Conservation (phyloP, 2,888 invertebrate species). For the Iphiclides podalirius region DNA sequence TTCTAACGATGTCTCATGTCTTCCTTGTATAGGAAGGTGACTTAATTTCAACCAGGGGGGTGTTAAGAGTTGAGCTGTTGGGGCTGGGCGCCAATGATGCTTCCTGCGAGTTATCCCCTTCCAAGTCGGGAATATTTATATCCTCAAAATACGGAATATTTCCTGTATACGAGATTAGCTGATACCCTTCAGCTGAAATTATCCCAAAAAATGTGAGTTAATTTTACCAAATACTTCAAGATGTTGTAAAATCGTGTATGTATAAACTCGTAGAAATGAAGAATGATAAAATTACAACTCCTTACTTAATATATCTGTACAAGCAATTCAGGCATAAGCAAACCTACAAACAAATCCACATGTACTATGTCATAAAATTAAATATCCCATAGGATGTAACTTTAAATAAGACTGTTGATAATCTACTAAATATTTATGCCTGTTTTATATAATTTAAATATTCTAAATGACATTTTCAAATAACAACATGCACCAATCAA, state of each 20-base stretch:
- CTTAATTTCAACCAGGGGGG: slow-evolving; percentile 55
- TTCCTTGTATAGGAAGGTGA: slow-evolving; percentile 56
- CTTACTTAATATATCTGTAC: neutral
- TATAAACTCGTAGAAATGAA: neutral
- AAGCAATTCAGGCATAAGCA: neutral
- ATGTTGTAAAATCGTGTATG: too few relatives aligned
- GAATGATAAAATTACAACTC: neutral
- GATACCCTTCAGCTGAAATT: slow-evolving; percentile 77
- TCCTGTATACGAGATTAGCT: slow-evolving; percentile 78
- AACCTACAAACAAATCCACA: neutral
- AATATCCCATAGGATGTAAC: too few relatives aligned
- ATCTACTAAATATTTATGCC: neutral
- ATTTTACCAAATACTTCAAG: slow-evolving; percentile 1
- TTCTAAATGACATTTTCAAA: neutral
- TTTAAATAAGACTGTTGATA: too few relatives aligned
- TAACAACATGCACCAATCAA: neutral
- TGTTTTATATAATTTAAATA: neutral
- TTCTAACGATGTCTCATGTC: slow-evolving; percentile 42
- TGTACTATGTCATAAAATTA: too few relatives aligned
- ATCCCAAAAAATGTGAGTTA: slow-evolving; percentile 35
- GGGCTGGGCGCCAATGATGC: slow-evolving; percentile 43
- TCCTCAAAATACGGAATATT: slow-evolving; percentile 78
- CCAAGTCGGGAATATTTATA: slow-evolving; percentile 65
- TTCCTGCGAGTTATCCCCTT: slow-evolving; percentile 58
- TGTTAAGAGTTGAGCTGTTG: slow-evolving; percentile 57